Evolutionary conservation across 2,113 vertebrate genomes (phyloP).

Genomic region (Melanerpes formicivorus): DNA sequence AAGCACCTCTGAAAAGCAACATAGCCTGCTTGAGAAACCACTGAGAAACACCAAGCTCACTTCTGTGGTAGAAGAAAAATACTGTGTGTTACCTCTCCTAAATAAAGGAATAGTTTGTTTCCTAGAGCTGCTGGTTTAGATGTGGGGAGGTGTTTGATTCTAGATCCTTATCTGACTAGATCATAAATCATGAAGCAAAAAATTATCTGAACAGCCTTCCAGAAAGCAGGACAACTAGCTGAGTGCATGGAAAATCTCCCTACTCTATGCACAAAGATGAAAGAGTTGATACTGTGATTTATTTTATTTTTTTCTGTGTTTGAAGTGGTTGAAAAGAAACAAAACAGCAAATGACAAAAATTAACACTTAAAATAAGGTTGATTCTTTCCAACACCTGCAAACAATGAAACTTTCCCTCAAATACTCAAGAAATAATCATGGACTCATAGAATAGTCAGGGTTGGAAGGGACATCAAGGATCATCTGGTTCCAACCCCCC

Average conservation of each 20-base stretch:
- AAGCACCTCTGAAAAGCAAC: not conserved
- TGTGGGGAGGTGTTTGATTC: not conserved
- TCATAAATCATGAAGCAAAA: not conserved
- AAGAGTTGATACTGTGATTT: not conserved
- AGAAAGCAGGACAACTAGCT: not conserved
- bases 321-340: not conserved
- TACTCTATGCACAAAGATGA: not conserved
- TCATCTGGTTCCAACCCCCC: no score
- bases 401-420: not conserved
- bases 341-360: not conserved
- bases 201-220: not conserved
- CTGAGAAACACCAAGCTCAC: not conserved
- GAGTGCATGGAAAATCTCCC: not conserved
- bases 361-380: not conserved
- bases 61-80: not conserved
- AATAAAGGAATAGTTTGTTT: not conserved
- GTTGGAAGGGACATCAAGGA: no score
- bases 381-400: not conserved
- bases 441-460: no score
- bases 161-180: not conserved
- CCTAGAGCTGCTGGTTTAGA: not conserved
- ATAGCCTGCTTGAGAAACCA: not conserved
- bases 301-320: not conserved
- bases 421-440: not conserved
- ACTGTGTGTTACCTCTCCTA: not conserved